A percentile compares a stretch with the other conserved stretches of the same genome.
Conservation (phyloP, 2,797 vertebrate genomes). For the Gymnothorax javanicus region DNA sequence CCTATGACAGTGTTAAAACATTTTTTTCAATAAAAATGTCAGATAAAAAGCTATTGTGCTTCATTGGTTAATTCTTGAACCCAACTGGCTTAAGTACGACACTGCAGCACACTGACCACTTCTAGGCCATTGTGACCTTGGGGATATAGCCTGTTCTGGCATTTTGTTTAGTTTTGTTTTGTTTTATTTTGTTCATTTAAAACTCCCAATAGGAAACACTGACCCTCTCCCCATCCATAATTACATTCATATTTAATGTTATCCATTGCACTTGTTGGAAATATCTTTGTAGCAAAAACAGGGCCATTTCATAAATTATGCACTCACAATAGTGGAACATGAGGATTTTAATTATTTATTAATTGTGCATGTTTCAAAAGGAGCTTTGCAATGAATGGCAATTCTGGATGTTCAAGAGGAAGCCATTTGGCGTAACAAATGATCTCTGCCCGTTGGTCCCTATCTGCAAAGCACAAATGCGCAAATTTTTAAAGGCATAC, state of each 20-base stretch:
- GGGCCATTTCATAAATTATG: slow-evolving; percentile 35
- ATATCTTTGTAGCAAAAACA: slow-evolving; percentile 21
- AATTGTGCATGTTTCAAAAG: slow-evolving; percentile 16
- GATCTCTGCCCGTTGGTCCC: background rate
- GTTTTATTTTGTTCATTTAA: slow-evolving; percentile 19
- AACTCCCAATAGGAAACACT: slow-evolving; percentile 5
- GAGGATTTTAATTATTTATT: slow-evolving; percentile 31
- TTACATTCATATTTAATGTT: slow-evolving; percentile 36
- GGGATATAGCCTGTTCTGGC: background rate
- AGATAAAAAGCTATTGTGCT: background rate
- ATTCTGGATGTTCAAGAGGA: slow-evolving; percentile 21
- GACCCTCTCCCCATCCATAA: background rate
- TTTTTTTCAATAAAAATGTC: background rate
- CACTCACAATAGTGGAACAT: slow-evolving; percentile 22
- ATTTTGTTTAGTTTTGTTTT: background rate
- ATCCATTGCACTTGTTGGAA: slow-evolving; percentile 10
- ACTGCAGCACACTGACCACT: background rate
- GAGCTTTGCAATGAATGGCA: slow-evolving; percentile 22
- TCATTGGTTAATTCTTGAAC: background rate
- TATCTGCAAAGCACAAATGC: background rate
- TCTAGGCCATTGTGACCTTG: slow-evolving; percentile 3
- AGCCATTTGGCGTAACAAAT: slow-evolving; percentile 21
- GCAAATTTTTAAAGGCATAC: background rate
- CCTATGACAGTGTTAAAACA: background rate
- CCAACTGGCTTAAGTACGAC: background rate